Conservation (phyloP, 2,888 invertebrate genomes). For the Parthenolecanium corni region DNA sequence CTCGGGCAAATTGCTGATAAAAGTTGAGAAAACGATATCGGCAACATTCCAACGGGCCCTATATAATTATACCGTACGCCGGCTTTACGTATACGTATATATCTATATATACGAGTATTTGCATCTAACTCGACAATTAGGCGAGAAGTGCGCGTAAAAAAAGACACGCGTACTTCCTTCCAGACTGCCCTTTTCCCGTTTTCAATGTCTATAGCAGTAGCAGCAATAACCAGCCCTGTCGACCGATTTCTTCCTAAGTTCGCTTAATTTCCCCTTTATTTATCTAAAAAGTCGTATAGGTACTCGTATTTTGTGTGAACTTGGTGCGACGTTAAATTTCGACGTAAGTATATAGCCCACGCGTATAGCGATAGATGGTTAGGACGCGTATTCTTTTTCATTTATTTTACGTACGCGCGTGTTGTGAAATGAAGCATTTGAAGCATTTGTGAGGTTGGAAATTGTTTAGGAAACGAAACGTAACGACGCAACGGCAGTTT, state of each 20-base stretch:
- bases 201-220: not conserved
- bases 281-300: not conserved
- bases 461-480: too few species aligned
- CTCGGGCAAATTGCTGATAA: conserved; percentile 26
- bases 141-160: too few species aligned
- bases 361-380: too few species aligned
- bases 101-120: not conserved
- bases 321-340: conserved; percentile 16
- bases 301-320: conserved; percentile 1
- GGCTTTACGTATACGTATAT: too few species aligned
- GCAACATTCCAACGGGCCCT: conserved; percentile 27
- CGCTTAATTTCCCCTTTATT: not conserved
- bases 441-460: too few species aligned
- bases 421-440: too few species aligned
- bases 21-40: conserved; percentile 16
- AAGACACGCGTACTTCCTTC: not conserved
- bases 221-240: not conserved
- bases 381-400: conserved; percentile 15
- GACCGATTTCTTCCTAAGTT: not conserved
- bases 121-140: not conserved
- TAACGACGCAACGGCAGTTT: too few species aligned
- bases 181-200: not conserved
- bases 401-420: conserved; percentile 4
- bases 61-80: conserved; percentile 1
- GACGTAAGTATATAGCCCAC: too few species aligned